phyloP scores from a whole-genome alignment of 2,113 vertebrate genomes.

The Donacobius atricapilla region DNA sequence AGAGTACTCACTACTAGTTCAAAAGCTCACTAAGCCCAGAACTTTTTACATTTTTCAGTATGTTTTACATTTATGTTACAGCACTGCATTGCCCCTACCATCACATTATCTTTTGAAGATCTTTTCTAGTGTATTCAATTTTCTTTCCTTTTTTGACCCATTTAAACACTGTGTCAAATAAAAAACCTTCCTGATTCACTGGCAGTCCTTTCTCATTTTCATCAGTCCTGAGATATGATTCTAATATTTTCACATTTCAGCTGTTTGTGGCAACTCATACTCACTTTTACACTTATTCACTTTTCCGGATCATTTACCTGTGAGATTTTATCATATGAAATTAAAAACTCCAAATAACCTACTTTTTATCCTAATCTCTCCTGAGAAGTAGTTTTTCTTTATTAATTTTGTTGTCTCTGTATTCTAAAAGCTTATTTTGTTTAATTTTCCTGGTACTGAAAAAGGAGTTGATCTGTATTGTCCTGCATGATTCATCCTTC shows the following conservation, averaged over 20 bases:
- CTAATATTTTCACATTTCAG: neutral
- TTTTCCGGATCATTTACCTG: neutral
- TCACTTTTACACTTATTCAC: neutral
- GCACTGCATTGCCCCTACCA: neutral
- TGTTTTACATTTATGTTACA: neutral
- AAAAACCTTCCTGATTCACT: neutral
- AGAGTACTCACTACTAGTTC: neutral
- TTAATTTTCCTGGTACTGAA: neutral
- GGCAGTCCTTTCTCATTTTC: neutral
- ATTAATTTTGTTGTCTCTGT: neutral
- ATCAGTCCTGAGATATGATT: neutral
- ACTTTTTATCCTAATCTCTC: neutral
- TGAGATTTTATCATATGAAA: neutral
- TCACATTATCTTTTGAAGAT: neutral
- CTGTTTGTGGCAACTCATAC: neutral
- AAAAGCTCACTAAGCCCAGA: neutral
- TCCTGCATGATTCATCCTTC: neutral
- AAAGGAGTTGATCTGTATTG: neutral
- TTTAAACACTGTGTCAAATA: neutral
- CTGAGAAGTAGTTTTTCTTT: neutral
- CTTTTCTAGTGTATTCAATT: neutral
- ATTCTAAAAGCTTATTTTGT: neutral
- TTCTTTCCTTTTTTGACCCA: neutral
- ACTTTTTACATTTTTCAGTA: neutral
- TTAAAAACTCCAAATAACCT: neutral